Percentiles rank a stretch among this genome's conserved stretches.
These are phyloP conservation scores for Gadopsis bispinosus DNA, from an alignment of 2,797 vertebrate species.

Conservation along the genomic window DNA sequence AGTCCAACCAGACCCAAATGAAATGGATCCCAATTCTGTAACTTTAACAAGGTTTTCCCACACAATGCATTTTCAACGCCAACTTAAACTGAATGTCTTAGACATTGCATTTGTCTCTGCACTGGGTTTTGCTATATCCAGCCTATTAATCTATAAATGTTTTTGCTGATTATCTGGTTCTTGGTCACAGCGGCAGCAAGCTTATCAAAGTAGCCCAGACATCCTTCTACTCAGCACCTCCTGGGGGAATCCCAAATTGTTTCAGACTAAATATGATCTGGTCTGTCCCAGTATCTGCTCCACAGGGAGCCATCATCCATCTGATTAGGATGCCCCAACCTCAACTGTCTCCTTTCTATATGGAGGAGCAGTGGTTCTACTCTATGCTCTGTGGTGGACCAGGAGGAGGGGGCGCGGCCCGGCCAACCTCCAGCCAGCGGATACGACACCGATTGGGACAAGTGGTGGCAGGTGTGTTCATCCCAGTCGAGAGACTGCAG, in stretches of 20 bases:
- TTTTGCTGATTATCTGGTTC: slow-evolving; percentile 3
- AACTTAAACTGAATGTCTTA: neutral
- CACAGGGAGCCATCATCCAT: slow-evolving; percentile 12
- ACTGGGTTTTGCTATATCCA: neutral
- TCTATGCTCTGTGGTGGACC: no score
- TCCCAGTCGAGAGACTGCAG: no score
- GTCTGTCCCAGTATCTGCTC: slow-evolving; percentile 5
- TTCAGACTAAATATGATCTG: slow-evolving; percentile 4
- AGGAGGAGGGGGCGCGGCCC: no score
- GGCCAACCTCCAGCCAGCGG: no score
- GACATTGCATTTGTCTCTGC: neutral
- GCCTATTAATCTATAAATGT: neutral
- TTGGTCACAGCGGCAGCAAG: neutral
- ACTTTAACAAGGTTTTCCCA: neutral
- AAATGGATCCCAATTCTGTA: neutral
- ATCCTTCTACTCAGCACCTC: slow-evolving; percentile 3
- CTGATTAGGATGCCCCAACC: neutral
- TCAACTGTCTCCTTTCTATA: neutral
- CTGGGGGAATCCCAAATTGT: neutral
- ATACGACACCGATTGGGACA: no score
- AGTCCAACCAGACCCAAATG: no score
- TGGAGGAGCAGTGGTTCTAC: neutral
- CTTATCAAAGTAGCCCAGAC: slow-evolving; percentile 22
- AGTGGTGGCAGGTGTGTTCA: no score
- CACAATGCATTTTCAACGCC: neutral